These are phyloP conservation scores for Cinclus cinclus DNA, from an alignment of 2,113 vertebrate species.

Conservation along the genomic window DNA sequence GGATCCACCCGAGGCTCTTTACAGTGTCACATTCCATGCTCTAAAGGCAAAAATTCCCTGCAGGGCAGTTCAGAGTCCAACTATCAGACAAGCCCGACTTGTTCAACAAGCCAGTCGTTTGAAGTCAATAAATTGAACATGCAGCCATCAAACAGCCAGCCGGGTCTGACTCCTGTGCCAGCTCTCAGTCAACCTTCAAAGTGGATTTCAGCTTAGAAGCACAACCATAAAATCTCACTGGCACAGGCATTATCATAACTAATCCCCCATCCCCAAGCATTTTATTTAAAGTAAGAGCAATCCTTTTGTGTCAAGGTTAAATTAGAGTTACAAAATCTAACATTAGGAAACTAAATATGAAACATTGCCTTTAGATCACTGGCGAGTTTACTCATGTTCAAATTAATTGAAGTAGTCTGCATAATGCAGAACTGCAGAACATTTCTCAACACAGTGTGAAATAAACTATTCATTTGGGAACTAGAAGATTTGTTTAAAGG, in stretches of 20 bases:
- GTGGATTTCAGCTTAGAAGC: neutral
- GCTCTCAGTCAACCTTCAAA: neutral
- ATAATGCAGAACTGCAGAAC: neutral
- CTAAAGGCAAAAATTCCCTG: constrained; percentile 34
- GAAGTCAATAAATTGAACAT: constrained; percentile 8
- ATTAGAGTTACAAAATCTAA: neutral
- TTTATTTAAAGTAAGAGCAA: neutral
- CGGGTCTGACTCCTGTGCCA: neutral
- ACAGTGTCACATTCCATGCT: constrained; percentile 35
- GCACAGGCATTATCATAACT: neutral
- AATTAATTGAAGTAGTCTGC: neutral
- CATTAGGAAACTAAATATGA: neutral
- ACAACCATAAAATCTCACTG: neutral
- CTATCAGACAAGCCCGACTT: neutral
- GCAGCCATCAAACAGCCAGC: neutral
- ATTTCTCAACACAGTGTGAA: neutral
- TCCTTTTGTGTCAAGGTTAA: neutral
- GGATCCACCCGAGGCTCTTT: constrained; percentile 51
- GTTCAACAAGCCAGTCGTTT: constrained; percentile 32
- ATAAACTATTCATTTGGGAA: neutral
- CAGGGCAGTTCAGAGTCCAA: constrained; percentile 29
- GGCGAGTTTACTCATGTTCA: neutral
- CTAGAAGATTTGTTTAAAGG: neutral
- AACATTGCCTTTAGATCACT: neutral
- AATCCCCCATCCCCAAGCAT: neutral